Base-by-base conservation (phyloP, 2,888 invertebrate genomes). In the Tetranychus truncatus region DNA sequence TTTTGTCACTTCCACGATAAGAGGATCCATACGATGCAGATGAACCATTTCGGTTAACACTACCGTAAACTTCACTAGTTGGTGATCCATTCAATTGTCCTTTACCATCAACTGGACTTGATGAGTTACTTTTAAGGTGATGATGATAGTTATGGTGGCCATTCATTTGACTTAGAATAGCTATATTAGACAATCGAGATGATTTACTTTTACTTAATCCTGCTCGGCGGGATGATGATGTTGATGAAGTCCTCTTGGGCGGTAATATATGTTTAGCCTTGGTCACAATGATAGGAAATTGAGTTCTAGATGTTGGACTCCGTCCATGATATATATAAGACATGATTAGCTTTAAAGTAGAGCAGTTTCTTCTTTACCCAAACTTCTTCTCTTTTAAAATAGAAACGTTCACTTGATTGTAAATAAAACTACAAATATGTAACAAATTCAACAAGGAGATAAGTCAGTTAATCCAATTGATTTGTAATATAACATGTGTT, bases 391-490 rank as follows among this genome's bases (percentile, higher is more conserved):
- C 34, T 34, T 34, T 3, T 34, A 34, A 34, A 34, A 34, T 55
- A 7, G 2, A 9, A 55, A 55, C 15, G 55, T 9, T 55, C 55
- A 55, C 55, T 55, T 55, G 15, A 1, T 55, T 1, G 55, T 55
- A 9, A 55, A 55, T 15, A 55, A 1, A 55, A 55, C 9, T 15
- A 55, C 55, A 55, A 15, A 55, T 15, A 7, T 55, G 6, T 9
- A 55, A 15, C 15, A 9, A 9, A 55, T 55, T 15, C 7, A 15
- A 55, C 9, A 55, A 72, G 6, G 74, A 71, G 45, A 24, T 7
- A 55, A 45, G 15, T n/a, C 45, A 65, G 9, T 74, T 24, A 20
- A 71, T 55, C 76, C 76, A 74, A 21, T 66, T 66, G 15, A 76
- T 76, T 44, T 76, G 15, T 55, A 55, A 55, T 15, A 6, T 55